phyloP scores from a whole-genome alignment of 2,888 invertebrate genomes.

The Epinotia nisella region DNA sequence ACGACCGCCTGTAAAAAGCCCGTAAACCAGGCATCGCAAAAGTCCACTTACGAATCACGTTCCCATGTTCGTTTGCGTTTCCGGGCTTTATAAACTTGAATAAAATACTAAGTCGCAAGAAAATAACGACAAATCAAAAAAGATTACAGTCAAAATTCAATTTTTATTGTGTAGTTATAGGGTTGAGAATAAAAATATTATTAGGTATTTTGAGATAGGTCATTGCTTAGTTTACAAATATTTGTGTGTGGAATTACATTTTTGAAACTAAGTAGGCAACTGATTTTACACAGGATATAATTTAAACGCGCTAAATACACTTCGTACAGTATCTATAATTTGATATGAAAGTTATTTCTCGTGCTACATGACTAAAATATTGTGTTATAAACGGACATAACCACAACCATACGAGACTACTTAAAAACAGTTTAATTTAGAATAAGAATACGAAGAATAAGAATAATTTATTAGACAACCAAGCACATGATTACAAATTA shows the following conservation, averaged over 20 bases:
- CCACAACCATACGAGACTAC: too few relatives aligned
- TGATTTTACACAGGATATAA: too few relatives aligned
- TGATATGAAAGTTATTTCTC: neutral
- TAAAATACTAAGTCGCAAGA: neutral
- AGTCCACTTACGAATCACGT: conserved; percentile 19
- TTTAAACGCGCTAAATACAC: too few relatives aligned
- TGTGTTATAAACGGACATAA: neutral
- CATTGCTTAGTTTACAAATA: neutral
- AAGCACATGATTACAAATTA: too few relatives aligned
- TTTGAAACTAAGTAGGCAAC: too few relatives aligned
- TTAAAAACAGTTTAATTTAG: too few relatives aligned
- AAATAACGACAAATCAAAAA: neutral
- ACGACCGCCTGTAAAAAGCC: conserved; percentile 25
- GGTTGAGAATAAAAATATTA: neutral
- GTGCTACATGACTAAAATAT: neutral
- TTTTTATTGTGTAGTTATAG: neutral
- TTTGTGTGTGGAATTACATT: too few relatives aligned
- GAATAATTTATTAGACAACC: too few relatives aligned
- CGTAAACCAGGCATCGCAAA: conserved; percentile 16
- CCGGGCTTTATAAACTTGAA: neutral
- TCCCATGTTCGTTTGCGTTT: conserved; percentile 9
- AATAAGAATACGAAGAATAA: too few relatives aligned
- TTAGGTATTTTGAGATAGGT: neutral
- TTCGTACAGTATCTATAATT: too few relatives aligned
- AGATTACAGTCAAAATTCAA: neutral